Base-by-base conservation (phyloP, 2,113 vertebrate genomes). In the Heterotilapia buettikoferi region DNA sequence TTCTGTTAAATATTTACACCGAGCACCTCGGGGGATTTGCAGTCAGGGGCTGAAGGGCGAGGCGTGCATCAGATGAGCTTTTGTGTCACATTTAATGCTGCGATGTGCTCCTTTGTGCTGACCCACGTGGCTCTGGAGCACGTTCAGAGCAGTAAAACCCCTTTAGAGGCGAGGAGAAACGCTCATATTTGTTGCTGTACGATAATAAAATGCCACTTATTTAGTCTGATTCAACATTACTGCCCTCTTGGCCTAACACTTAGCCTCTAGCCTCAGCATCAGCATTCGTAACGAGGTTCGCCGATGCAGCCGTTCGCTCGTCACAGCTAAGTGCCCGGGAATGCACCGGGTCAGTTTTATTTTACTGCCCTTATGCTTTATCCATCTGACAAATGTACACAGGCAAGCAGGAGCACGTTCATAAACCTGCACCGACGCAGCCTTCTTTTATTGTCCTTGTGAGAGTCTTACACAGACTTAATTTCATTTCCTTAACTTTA, bases 361-460 rank as follows among this genome's bases (percentile, higher is more conserved):
- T 92, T 92, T 87, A 86, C 61, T 31, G 40, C 40, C 78, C 88
- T 86, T 76, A 50, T 88, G 83, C 80, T 87, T 59, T 50, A 73
- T 54, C 59, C 71, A 53, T 83, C 86, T 85, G 89, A 90, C 85
- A 31, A 57, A 83, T n/a, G 52, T 31, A 12, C 19, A 36, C 79
- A 61, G 19, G 63, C 36, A 40, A 45, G 73, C 76, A 36, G 21
- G 6, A 40, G 12, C 5, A 45, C 18, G 1, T 50, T 50, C 71
- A 78, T 78, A 50, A 78, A 85, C 29, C 16, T 5, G 9, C 76
- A 5, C 4, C 16, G 14, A 76, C 45, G 21, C 33, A 52, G 38
- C 11, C 53, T 31, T 21, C 59, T 26, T 79, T 84, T 80, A 86
- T 33, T 31, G 24, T 56, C 50, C 53, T 26, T 7, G 24, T 68